Evolutionary conservation across 2,888 invertebrate genomes (phyloP), one percentile per base, ranked within the genome.

Genomic region (Eledone cirrhosa): DNA sequence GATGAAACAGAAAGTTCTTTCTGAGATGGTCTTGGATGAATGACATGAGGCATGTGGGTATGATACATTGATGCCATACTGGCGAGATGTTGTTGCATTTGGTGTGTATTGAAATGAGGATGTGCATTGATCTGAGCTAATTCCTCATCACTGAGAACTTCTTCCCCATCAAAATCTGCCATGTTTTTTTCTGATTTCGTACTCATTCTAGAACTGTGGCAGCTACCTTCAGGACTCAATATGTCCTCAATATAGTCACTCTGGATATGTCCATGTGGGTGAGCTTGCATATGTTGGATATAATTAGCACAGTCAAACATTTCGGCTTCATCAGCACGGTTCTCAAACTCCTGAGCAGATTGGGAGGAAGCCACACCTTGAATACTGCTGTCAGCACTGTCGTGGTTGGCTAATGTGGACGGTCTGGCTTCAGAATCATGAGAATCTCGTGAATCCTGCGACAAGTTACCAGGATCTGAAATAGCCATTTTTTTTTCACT

Each of bases 141-240:
- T 79, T 89, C 90, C 76, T 89, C 89, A 78, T 90, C 89, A 82
- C 89, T 89, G 78, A 89, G 81, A n/a, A 86, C 85, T 48, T 90
- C 89, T 82, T 90, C 90, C 8, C 97, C 97, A 87, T 97, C 97
- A 87, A 97, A 95, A 91, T 97, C 97, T 0, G 96, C 96, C 94
- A 97, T 94, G 90, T 97, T 97, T 85, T 97, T 96, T 87, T 97
- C 97, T 2, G 97, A 97, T 91, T 97, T 97, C 85, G 95, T 96
- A 82, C 96, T 97, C 92, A 96, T 94, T 48, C 95, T 94, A 0
- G 97, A 97, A n/a, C 97, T 97, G 81, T 89, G 89, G 85, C 96
- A 96, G 87, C 96, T 96, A n/a, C 96, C 96, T 24, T 82, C 82
- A 8, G 89, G 87, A 81, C 93, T 91, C 80, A 90, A 84, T 79